Percentiles rank a stretch among this genome's conserved stretches.
phyloP scores from a whole-genome alignment of 2,113 vertebrate genomes.

The Clarias batrachus region DNA sequence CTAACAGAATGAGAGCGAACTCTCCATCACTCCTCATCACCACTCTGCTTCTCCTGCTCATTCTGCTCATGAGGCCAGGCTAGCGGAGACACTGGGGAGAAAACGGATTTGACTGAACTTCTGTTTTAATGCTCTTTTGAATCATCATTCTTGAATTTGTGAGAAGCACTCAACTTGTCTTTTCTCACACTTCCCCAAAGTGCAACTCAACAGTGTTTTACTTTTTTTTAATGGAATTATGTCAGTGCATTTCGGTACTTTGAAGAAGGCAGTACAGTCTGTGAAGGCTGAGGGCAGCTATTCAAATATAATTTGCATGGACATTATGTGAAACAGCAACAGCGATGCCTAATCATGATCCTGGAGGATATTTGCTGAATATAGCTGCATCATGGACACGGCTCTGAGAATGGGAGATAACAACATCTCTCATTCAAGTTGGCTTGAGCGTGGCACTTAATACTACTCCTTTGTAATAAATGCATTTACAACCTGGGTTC shows the following conservation, averaged over 20 bases:
- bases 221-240: slow-evolving; percentile 28
- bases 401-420: background rate
- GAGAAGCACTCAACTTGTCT: background rate
- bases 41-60: slow-evolving; percentile 55
- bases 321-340: background rate
- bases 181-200: background rate
- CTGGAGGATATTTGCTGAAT: background rate
- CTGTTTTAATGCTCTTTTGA: slow-evolving; percentile 31
- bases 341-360: background rate
- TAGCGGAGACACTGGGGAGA: slow-evolving; percentile 50
- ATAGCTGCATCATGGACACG: background rate
- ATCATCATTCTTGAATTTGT: slow-evolving; percentile 3
- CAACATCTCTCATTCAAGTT: background rate
- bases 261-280: slow-evolving; percentile 40
- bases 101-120: slow-evolving; percentile 59
- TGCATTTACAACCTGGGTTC: slow-evolving; percentile 62
- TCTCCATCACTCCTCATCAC: slow-evolving; percentile 52
- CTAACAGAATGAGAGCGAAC: background rate
- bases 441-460: slow-evolving; percentile 29
- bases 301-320: slow-evolving; percentile 31
- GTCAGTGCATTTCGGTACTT: background rate
- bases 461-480: slow-evolving; percentile 24
- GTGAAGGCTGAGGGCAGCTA: slow-evolving; percentile 49
- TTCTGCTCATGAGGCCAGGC: slow-evolving; percentile 24
- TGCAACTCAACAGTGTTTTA: background rate